Percentiles rank a stretch among this genome's conserved stretches.
These are phyloP conservation scores for Notarius lentiginosus DNA, from an alignment of 2,113 vertebrate genomes.

Conservation along the genomic window DNA sequence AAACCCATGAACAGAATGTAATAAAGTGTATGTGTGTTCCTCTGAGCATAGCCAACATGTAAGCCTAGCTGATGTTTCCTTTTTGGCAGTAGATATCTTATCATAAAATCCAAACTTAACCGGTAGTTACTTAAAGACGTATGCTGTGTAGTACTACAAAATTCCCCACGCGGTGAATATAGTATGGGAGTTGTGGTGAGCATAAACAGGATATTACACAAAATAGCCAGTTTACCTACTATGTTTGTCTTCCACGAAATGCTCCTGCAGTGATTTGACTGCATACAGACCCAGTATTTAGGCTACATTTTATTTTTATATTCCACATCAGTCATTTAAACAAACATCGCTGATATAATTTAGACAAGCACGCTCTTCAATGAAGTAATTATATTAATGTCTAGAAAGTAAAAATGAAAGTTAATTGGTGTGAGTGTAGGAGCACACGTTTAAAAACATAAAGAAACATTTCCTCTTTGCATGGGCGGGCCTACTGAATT, in stretches of 20 bases:
- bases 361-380: neutral
- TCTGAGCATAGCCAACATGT: too few relatives aligned
- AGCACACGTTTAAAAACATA: neutral
- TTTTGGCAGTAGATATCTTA: neutral
- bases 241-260: neutral
- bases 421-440: neutral
- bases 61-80: too few relatives aligned
- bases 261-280: neutral
- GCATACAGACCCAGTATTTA: neutral
- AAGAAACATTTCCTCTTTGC: constrained; percentile 1
- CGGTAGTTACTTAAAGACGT: neutral
- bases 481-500: neutral
- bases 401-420: neutral
- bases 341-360: neutral
- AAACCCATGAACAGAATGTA: neutral
- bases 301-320: neutral
- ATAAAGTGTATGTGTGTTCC: neutral
- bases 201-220: neutral
- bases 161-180: too few relatives aligned
- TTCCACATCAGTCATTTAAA: neutral
- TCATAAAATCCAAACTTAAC: neutral
- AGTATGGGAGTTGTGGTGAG: neutral
- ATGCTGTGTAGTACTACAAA: neutral
- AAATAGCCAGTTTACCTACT: neutral
- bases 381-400: neutral